Evolutionary conservation across 2,113 vertebrate species (phyloP).

Genomic region (Gavialis gangeticus): DNA sequence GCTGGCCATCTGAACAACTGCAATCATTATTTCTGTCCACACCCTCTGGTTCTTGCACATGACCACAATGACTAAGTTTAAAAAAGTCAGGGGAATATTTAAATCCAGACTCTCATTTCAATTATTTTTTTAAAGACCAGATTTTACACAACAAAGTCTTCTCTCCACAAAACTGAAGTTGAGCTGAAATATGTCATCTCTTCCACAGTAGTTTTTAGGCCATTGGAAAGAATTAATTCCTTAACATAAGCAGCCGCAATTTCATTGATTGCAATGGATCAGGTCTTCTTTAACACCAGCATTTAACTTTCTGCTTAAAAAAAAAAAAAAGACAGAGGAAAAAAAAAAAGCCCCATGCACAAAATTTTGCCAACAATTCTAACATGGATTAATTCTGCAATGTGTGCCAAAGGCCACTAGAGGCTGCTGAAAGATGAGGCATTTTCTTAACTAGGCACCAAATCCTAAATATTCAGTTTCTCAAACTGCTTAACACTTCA

Average conservation of each 20-base stretch:
- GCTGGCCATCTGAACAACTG: too few relatives aligned
- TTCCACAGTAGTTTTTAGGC: neutral
- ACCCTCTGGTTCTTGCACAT: too few relatives aligned
- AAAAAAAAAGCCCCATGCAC: too few relatives aligned
- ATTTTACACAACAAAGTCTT: too few relatives aligned
- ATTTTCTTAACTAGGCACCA: accelerated
- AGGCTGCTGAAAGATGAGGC: slow-evolving; percentile 12
- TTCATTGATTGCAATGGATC: accelerated
- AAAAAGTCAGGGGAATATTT: too few relatives aligned
- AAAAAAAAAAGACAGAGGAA: neutral
- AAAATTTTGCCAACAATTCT: neutral
- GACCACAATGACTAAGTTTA: too few relatives aligned
- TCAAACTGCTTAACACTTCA: neutral
- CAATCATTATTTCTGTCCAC: too few relatives aligned
- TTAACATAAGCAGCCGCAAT: neutral
- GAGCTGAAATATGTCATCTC: neutral
- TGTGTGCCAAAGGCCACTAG: neutral
- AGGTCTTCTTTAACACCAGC: accelerated
- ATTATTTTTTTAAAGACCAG: too few relatives aligned
- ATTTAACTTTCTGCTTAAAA: accelerated
- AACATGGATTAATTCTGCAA: neutral
- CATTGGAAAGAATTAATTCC: neutral
- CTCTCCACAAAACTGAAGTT: neutral
- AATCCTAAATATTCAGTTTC: accelerated
- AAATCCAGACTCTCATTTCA: too few relatives aligned